Conservation (phyloP, 2,888 invertebrate genomes). For the Polydrusus pterygomalis region DNA sequence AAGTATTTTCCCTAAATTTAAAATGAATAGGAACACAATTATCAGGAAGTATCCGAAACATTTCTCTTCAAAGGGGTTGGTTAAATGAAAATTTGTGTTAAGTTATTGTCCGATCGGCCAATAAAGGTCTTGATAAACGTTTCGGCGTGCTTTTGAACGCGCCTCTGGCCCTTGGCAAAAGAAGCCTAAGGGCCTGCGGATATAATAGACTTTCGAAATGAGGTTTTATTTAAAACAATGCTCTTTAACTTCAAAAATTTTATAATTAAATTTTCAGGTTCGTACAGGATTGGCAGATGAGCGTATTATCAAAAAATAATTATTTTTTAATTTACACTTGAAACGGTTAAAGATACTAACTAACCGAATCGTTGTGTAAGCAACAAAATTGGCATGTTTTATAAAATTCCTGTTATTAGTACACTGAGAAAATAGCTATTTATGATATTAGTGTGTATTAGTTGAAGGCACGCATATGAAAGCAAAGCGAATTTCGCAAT, state of each 20-base stretch:
- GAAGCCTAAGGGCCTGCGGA: not conserved
- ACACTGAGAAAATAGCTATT: too few relatives aligned
- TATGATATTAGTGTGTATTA: too few relatives aligned
- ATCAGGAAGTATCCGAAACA: conserved; percentile 40
- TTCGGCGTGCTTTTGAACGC: conserved; percentile 28
- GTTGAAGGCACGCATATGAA: too few relatives aligned
- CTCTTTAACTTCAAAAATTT: not conserved
- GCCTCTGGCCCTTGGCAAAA: conserved; percentile 13
- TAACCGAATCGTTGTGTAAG: too few relatives aligned
- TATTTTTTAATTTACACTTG: too few relatives aligned
- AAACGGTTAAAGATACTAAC: too few relatives aligned
- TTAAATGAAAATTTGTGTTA: conserved; percentile 48
- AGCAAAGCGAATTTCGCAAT: too few relatives aligned
- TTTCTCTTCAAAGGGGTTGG: conserved; percentile 34
- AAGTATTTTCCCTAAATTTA: conserved; percentile 6
- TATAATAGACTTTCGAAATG: conserved; percentile 6
- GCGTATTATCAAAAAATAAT: too few relatives aligned
- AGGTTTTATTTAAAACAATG: not conserved
- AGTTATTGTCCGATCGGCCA: conserved; percentile 43
- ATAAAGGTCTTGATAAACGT: conserved; percentile 48
- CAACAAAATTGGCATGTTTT: too few relatives aligned
- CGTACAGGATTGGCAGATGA: not conserved
- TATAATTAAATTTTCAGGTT: not conserved
- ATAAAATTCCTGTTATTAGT: too few relatives aligned
- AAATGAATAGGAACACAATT: conserved; percentile 15